phyloP scores from a whole-genome alignment of 2,888 invertebrate species.

The Caenorhabditis panamensis region DNA sequence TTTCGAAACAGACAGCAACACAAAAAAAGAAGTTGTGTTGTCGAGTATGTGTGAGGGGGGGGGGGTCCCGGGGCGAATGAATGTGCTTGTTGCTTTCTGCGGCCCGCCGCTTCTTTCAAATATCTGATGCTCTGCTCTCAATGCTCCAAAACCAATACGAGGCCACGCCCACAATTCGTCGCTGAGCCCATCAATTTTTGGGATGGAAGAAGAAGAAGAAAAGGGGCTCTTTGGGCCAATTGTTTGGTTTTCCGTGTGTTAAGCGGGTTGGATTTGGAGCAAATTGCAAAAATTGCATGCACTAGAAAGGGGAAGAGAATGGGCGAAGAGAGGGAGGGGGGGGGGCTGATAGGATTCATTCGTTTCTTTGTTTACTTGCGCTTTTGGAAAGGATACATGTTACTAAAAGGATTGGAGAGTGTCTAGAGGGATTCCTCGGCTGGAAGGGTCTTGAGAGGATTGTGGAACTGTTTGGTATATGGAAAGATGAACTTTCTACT shows the following conservation, averaged over 20 bases:
- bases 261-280: not conserved
- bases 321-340: slow-evolving; percentile 7
- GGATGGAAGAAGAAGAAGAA: slow-evolving; percentile 31
- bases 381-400: slow-evolving; percentile 22
- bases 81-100: slow-evolving; percentile 19
- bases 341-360: slow-evolving; percentile 20
- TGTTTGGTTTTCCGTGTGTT: slow-evolving; percentile 33
- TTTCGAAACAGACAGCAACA: slow-evolving; percentile 1
- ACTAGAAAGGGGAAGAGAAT: not conserved
- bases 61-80: not conserved
- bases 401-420: not conserved
- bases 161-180: slow-evolving; percentile 41
- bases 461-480: no score
- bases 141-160: slow-evolving; percentile 34
- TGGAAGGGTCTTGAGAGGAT: not conserved
- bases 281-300: no score
- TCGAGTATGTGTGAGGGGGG: slow-evolving; percentile 42
- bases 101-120: slow-evolving; percentile 37
- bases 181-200: slow-evolving; percentile 60
- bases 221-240: slow-evolving; percentile 19
- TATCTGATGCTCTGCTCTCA: slow-evolving; percentile 55
- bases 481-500: no score
- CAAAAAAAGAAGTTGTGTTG: slow-evolving; percentile 1
- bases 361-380: slow-evolving; percentile 42
- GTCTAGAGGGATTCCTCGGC: no score